Evolutionary conservation across 2,113 vertebrate genomes (phyloP).

Genomic region (Urocitellus parryii): DNA sequence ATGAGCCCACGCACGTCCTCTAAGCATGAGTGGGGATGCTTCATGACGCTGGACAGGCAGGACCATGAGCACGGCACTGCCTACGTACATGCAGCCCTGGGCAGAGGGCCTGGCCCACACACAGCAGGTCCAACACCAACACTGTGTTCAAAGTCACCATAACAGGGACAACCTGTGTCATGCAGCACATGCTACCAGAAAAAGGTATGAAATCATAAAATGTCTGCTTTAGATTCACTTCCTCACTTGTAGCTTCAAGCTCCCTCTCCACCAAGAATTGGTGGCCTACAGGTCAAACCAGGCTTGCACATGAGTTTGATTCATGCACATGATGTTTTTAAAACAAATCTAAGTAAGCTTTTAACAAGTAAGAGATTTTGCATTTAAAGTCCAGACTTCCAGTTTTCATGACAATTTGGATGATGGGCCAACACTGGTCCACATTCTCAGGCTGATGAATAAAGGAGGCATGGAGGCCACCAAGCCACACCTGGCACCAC

Average conservation of each 20-base stretch:
- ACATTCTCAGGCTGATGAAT: neutral
- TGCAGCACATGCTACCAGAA: accelerated
- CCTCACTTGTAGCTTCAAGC: neutral
- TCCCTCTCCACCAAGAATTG: neutral
- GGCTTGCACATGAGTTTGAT: neutral
- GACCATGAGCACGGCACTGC: accelerated
- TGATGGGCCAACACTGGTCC: neutral
- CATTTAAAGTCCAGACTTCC: neutral
- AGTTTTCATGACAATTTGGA: neutral
- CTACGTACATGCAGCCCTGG: neutral
- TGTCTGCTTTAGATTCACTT: neutral
- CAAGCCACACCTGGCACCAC: neutral
- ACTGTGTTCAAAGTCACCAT: neutral
- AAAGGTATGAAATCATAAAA: neutral
- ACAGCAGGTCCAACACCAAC: neutral
- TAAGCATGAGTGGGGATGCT: accelerated
- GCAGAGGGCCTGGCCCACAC: neutral
- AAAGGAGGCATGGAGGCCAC: neutral
- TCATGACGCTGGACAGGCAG: neutral
- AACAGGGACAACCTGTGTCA: neutral
- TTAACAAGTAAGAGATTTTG: neutral
- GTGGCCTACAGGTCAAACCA: neutral
- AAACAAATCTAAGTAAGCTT: neutral
- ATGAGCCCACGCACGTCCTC: neutral
- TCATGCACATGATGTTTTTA: neutral